phyloP scores from a whole-genome alignment of 2,797 vertebrate species.

The Megalops cyprinoides region DNA sequence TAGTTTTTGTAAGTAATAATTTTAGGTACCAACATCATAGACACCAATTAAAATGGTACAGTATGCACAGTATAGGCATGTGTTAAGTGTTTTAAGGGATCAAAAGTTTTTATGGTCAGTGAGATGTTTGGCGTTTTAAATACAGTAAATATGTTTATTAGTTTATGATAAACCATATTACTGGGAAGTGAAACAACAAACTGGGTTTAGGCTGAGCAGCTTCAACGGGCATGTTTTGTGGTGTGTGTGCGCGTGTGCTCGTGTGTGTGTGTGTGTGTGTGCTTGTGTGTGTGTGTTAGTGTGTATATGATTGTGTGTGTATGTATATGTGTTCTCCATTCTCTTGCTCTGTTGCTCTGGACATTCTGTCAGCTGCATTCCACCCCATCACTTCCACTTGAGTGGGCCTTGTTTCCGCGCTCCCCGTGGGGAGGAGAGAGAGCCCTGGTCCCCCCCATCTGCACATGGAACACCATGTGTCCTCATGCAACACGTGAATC shows the following conservation, averaged over 20 bases:
- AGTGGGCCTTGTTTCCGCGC: slow-evolving; percentile 62
- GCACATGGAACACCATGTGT: slow-evolving; percentile 1
- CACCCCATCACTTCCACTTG: slow-evolving; percentile 75
- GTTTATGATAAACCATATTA: too few relatives aligned
- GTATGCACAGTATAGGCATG: too few relatives aligned
- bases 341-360: slow-evolving; percentile 55
- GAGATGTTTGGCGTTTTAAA: background rate
- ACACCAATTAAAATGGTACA: too few relatives aligned
- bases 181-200: too few relatives aligned
- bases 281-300: background rate
- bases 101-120: too few relatives aligned
- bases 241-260: background rate
- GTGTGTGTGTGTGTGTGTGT: slow-evolving; percentile 19
- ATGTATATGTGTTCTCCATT: slow-evolving; percentile 26
- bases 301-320: slow-evolving; percentile 19
- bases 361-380: slow-evolving; percentile 69
- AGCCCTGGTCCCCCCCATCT: background rate
- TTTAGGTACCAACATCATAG: too few relatives aligned
- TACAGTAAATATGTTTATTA: background rate
- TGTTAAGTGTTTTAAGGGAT: too few relatives aligned
- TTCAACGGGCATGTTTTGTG: too few relatives aligned
- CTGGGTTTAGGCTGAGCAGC: too few relatives aligned
- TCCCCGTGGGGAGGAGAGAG: background rate
- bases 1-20: background rate
- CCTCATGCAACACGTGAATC: background rate